A percentile compares a stretch with the other conserved stretches of the same genome.
Evolutionary conservation across 2,888 invertebrate species (phyloP).

Genomic region (Thalpophila matura): DNA sequence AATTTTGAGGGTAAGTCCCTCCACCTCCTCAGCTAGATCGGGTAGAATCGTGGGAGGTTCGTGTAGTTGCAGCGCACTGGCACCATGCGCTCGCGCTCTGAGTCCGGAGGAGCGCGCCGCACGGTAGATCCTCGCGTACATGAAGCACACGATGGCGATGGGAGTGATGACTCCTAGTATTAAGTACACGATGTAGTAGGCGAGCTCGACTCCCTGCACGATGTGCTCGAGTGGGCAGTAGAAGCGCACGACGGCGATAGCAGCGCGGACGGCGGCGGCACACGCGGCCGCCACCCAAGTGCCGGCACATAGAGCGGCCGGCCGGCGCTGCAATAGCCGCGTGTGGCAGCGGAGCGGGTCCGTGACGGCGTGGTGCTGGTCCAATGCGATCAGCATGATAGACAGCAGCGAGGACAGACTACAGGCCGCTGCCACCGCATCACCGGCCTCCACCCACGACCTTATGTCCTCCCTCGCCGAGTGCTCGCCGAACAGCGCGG

Average conservation of each 20-base stretch:
- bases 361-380: conserved; percentile 90
- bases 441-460: conserved; percentile 90
- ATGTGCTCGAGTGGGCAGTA: conserved; percentile 77
- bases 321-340: conserved; percentile 84
- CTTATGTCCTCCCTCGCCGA: conserved; percentile 92
- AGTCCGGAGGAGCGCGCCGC: conserved; percentile 94
- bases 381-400: conserved; percentile 86
- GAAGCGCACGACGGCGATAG: conserved; percentile 78
- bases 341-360: conserved; percentile 89
- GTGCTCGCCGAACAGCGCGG: conserved; percentile 89
- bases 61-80: conserved; percentile 89
- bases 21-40: conserved; percentile 83
- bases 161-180: conserved; percentile 80
- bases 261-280: conserved; percentile 79
- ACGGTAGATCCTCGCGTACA: conserved; percentile 94
- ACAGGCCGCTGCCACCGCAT: conserved; percentile 87
- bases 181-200: conserved; percentile 83
- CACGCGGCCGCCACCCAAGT: conserved; percentile 88
- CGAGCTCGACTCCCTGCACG: conserved; percentile 78
- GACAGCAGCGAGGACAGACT: conserved; percentile 81
- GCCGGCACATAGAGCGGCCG: conserved; percentile 88
- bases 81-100: conserved; percentile 85
- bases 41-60: conserved; percentile 84
- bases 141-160: conserved; percentile 93
- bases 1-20: conserved; percentile 85